Evolutionary conservation across 92 coral and sea anemone genomes (phyloP).

Genomic region (Hydrozoanthus gracilis): DNA sequence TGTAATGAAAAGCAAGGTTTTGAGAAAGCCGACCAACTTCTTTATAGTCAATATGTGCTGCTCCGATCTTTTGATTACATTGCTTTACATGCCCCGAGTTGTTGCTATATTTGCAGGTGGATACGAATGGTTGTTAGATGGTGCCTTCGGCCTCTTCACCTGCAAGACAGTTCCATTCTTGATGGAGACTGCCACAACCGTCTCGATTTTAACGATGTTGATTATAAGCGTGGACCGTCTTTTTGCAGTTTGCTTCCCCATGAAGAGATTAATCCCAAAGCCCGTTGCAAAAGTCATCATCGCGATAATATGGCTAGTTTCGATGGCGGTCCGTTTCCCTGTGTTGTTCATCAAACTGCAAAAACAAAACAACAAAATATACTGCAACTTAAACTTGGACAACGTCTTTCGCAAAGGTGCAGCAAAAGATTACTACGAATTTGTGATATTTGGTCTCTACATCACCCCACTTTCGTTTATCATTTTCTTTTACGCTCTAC

Average conservation of each 20-base stretch:
- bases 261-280: slow-evolving; percentile 19
- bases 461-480: slow-evolving; percentile 7
- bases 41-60: slow-evolving; percentile 36
- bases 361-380: slow-evolving; percentile 20
- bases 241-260: slow-evolving; percentile 24
- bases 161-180: slow-evolving; percentile 23
- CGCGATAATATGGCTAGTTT: not conserved
- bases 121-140: slow-evolving; percentile 18
- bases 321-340: slow-evolving; percentile 14
- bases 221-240: slow-evolving; percentile 36
- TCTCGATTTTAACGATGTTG: slow-evolving; percentile 21
- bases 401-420: slow-evolving; percentile 9
- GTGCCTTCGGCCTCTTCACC: slow-evolving; percentile 8
- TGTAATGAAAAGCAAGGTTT: not conserved
- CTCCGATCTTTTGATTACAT: not conserved
- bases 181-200: slow-evolving; percentile 25
- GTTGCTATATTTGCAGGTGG: slow-evolving; percentile 10
- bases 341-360: slow-evolving; percentile 20
- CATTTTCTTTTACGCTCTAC: not conserved
- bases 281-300: not conserved
- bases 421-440: not conserved
- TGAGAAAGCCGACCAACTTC: slow-evolving; percentile 30
- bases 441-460: slow-evolving; percentile 15
- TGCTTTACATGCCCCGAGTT: slow-evolving; percentile 29
- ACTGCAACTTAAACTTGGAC: slow-evolving; percentile 30